Base-by-base conservation (phyloP, 2,888 invertebrate species). In the Ormyrus nitidulus region DNA sequence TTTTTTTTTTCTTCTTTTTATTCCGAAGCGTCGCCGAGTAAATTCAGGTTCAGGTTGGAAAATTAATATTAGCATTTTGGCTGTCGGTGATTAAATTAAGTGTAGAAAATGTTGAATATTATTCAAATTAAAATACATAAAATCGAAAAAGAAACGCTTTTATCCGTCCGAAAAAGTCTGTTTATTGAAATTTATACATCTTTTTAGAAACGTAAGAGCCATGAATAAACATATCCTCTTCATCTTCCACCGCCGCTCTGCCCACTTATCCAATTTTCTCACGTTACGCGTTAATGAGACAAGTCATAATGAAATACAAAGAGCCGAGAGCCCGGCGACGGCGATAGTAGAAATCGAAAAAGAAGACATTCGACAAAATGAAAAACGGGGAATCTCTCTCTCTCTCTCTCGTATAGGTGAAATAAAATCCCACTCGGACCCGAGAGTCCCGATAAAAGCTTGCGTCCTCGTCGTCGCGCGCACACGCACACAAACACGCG, bases 241-340 rank as follows among this genome's bases (percentile, higher is more conserved):
- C 19, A 7, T 46, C 46, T n/a, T 62, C n/a, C 44, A n/a, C 49
- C 65, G 44, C 44, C 9, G 34, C 9, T 19, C 19, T 34, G 9
- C 51, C 9, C 34, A 53, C 34, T 54, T 72, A 74, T 58, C 61
- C 46, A 61, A 61, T 49, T 72, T 66, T 72, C 78, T 73, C 73
- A 56, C 66, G 73, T 68, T 73, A 75, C 70, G 73, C 66, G 70
- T 80, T 80, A 80, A 80, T 77, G 77, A 80, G 77, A 68, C 80
- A 73, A 69, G 73, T 58, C 62, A 19, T 72, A 59, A 72, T 19
- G 8, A 10, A 4, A 58, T 34, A 58, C 65, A 65, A 54, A 69
- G 58, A 8, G 53, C 13, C 56, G 56, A 48, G 10, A 48, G 10
- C 8, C 56, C 34, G 68, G 46, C 34, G 19, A 69, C 13, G 54